Evolutionary conservation across 2,797 vertebrate genomes (phyloP), one percentile per base, ranked within the genome.

Genomic region (Diplodus sargus): DNA sequence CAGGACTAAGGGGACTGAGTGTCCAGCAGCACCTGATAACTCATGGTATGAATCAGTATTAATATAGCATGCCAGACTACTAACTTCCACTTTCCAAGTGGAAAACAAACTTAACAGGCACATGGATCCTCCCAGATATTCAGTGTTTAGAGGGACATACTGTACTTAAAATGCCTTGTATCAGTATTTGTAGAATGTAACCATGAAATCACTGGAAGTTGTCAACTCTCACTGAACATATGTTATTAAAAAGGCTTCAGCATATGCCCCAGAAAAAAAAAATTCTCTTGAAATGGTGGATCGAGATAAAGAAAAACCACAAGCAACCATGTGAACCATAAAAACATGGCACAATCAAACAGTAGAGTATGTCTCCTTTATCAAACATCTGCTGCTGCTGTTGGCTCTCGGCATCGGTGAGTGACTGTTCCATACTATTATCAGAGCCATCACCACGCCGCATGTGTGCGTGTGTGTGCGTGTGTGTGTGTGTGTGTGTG

Each of bases 361-460:
- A 60, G 49, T n/a, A 61, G 30, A 57, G 39, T 3, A 70, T 53
- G 71, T 60, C 34, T 53, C n/a, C 62, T 63, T 68, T 72, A 82
- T 79, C 82, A 85, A 77, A 87, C 87, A 92, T 87, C 83, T 91
- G 87, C 83, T 78, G 61, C 20, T 61, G 22, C 58, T 85, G 63
- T 70, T 70, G 62, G 75, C 78, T 78, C 56, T 45, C n/a, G 51
- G 42, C 64, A 16, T 12, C 4, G 58, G 1, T 89, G 79, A 90
- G 39, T 69, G 86, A 90, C 76, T 74, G 80, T 73, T 88, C 73
- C 79, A 13, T 39, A 49, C 54, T 71, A 9, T 81, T 84, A 83
- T 89, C 80, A 76, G 64, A 64, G 66, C 82, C 62, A 71, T 90
- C 84, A 62, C 2, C 66, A 39, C 67, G 48, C 17, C 25, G 48